Evolutionary conservation across 2,797 vertebrate genomes (phyloP).

Genomic region (Peromyscus attwateri): DNA sequence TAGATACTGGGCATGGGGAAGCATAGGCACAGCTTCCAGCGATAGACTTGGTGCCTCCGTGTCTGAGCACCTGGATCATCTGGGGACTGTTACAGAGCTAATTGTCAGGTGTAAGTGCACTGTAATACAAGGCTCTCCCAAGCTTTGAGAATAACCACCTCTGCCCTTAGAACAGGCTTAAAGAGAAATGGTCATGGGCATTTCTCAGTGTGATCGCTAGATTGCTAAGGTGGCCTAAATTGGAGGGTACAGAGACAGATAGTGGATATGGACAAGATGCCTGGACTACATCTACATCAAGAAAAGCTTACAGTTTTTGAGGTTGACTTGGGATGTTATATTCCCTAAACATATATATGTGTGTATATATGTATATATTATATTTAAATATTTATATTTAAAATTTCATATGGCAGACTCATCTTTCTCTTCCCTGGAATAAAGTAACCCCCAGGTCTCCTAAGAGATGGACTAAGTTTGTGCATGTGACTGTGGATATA

Average conservation of each 20-base stretch:
- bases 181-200: constrained; percentile 41
- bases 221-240: background rate
- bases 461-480: background rate
- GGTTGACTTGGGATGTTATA: background rate
- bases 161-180: background rate
- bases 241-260: background rate
- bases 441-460: background rate
- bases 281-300: background rate
- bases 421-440: background rate
- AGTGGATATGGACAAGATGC: background rate
- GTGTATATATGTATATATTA: background rate
- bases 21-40: constrained; percentile 49
- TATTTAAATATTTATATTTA: background rate
- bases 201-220: constrained; percentile 14
- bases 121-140: constrained; percentile 42
- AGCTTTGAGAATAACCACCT: constrained; percentile 48
- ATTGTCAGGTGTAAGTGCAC: constrained; percentile 71
- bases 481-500: background rate
- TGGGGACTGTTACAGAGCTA: constrained; percentile 72
- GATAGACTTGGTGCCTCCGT: constrained; percentile 55
- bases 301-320: constrained; percentile 22
- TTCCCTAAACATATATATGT: background rate
- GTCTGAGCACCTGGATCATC: constrained; percentile 78
- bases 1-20: constrained; percentile 13
- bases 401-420: background rate